Evolutionary conservation across 2,888 invertebrate genomes (phyloP), one percentile per base, ranked within the genome.

Genomic region (Nephrocerus scutellatus): DNA sequence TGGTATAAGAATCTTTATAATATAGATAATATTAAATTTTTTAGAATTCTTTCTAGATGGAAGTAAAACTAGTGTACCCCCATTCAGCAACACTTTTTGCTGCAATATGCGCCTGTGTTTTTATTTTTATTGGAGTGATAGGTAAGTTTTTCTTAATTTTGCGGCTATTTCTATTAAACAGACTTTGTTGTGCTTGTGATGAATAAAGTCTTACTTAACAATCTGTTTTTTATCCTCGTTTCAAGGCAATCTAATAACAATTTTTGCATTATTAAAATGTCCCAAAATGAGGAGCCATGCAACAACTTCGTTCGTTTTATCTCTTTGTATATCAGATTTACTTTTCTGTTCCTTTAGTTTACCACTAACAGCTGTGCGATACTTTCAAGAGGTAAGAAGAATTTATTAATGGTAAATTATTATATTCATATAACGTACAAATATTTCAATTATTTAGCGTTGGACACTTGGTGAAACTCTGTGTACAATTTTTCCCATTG

Each of bases 221-320:
- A 15, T 14, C 13, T n/a, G 20, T 26, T 20, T 13, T 30, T 9
- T 30, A 16, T 16, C 10, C 20, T n/a, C 9, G 14, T 36, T 33
- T 35, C 14, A 73, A 88, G 89, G 90, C 43, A 90, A 90, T 72
- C 72, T 83, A 25, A 73, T 88, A 46, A 90, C 90, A 13, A 80
- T 87, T 33, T 65, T 86, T 47, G 90, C 90, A 1, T 71, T 90
- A 41, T 68, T 83, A 24, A 78, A 79, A 68, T 84, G 83, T 57
- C 80, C 82, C 5, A 86, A 85, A 68, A 74, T 90, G 35, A 75
- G 86, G 19, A 74, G 77, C 9, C 86, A 89, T 66, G 88, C 89
- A 35, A 90, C 89, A 2, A 89, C 89, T 4, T 84, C 86, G 53
- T 90, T 90, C 66, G 86, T 90, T 21, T 75, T 90, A 46, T 88